These are phyloP conservation scores for Vipera latastei DNA, from an alignment of 2,797 vertebrate genomes.

Conservation along the genomic window DNA sequence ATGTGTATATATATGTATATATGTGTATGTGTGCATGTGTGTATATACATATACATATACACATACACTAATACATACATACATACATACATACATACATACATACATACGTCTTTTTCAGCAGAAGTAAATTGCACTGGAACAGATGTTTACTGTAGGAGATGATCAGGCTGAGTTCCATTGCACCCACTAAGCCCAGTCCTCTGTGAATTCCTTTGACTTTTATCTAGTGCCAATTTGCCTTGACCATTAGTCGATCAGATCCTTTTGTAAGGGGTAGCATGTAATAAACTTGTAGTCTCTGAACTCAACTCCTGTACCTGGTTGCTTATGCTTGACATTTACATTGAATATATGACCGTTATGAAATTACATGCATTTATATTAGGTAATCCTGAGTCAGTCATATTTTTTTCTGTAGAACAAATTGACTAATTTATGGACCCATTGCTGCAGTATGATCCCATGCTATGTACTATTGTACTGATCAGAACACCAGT, in stretches of 20 bases:
- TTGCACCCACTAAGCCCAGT: neutral
- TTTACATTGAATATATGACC: neutral
- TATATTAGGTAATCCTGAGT: neutral
- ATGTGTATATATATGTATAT: no score
- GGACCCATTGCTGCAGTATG: neutral
- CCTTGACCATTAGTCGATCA: neutral
- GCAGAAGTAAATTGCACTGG: neutral
- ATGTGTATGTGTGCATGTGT: no score
- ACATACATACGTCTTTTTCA: neutral
- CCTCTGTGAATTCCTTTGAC: neutral
- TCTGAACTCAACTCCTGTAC: neutral
- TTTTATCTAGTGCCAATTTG: neutral
- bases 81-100: neutral
- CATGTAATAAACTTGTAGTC: neutral
- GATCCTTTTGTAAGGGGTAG: neutral
- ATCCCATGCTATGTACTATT: neutral
- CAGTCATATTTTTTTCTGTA: neutral
- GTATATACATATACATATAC: no score
- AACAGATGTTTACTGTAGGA: neutral
- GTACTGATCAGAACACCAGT: neutral
- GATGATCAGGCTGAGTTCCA: neutral
- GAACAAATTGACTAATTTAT: neutral
- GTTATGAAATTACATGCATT: neutral
- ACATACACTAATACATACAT: no score
- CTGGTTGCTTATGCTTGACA: neutral